Base-by-base conservation (phyloP, 1,140 invertebrate species). In the Drosophila carrolli region DNA sequence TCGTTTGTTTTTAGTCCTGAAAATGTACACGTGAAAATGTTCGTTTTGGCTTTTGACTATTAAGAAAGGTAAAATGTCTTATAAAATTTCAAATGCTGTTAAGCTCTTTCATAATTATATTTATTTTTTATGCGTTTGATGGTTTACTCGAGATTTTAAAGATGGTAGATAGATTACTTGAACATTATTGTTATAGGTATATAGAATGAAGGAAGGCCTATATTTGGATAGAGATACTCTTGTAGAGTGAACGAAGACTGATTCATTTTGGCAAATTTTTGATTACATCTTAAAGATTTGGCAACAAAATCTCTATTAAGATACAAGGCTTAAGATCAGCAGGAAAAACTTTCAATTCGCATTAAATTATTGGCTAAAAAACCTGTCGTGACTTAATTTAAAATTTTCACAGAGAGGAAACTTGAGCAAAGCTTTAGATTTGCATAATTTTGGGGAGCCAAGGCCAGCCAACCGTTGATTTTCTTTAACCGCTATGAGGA, bases 401-500 rank as follows among this genome's bases (percentile, higher is more conserved):
- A 5, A 19, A 19, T 47, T 59, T 35, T 40, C 43, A 38, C 32
- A 27, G 19, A 32, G 13, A 44, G 27, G n/a, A 67, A 40, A 13
- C 32, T 44, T 68, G 63, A 70, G 43, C 43, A 41, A 11, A 54
- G 27, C 40, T 40, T 68, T 37, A 5, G 8, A 14, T 23, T 71
- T 29, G 27, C 46, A 29, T 35, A 7, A 40, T 38, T 32, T 53
- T 37, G 7, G 19, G 41, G 32, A 5, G 41, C 43, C 55, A 44
- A 23, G 29, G 53, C 38, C 41, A 11, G 29, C 11, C 13, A 44
- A 44, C 48, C 27, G 35, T 37, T 48, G 16, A 16, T 48, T 58
- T 37, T 19, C 14, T 58, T 71, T 71, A 58, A 71, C 19, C 54
- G 67, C 68, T 72, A 72, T 72, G 68, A 72, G 68, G 68, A 72